Evolutionary conservation across 1,140 invertebrate genomes (phyloP), one percentile per base, ranked within the genome.

Genomic region (Tetragonula clypearis): DNA sequence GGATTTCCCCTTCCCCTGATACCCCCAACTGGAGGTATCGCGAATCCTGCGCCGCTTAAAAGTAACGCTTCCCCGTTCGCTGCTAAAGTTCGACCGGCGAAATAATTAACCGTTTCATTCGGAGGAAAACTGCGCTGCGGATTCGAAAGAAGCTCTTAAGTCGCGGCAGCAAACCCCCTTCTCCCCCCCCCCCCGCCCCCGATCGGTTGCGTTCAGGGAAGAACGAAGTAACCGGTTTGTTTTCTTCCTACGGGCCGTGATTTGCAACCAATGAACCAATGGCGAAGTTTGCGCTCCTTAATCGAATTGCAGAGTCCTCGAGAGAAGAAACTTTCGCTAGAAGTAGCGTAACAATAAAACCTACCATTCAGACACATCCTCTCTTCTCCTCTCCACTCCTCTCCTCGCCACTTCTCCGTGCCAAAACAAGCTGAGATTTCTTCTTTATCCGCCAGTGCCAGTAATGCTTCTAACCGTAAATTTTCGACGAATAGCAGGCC

Each of bases 51-150:
- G 23, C 35, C 58, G 60, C 62, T 78, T 83, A 30, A 84, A 78
- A 73, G 41, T 62, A 84, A 79, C 30, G 68, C 49, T 55, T 21
- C 6, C 6, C 23, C 65, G 14, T 62, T 78, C 66, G 5, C 14
- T 56, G 1, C 5, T 49, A 12, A 71, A 79, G 14, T 60, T 71
- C n/a, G 66, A 2, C 41, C 75, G 4, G 2, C 30, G 77, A 84
- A 79, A 84, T 84, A 84, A 84, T 84, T 84, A 84, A 79, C 76
- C 82, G 82, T 79, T 79, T 84, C 76, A 62, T 84, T 71, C 17
- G 56, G 35, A 26, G 35, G 30, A 56, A 71, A 72, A 35, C 23
- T 77, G 30, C 12, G 66, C 76, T 8, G 41, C 2, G n/a, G 30
- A 60, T 62, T n/a, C 41, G 74, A 60, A 60, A 53, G 82, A 62